phyloP scores from a whole-genome alignment of 2,797 vertebrate species.

The Muscicapa comitata region DNA sequence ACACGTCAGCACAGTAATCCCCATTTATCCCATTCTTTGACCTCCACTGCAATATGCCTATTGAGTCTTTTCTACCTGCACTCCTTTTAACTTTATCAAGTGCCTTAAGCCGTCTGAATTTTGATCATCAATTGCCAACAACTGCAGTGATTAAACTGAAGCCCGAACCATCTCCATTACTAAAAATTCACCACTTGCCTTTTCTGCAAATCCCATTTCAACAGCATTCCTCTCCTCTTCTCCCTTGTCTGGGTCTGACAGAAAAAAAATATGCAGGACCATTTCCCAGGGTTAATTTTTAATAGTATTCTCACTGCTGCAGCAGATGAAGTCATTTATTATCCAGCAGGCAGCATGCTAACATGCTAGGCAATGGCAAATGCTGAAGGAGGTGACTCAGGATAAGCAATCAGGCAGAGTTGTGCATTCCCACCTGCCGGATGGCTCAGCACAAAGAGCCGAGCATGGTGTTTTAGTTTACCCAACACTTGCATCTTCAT shows the following conservation, averaged over 20 bases:
- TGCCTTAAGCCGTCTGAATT: not conserved
- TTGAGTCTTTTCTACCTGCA: not conserved
- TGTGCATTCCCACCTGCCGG: not conserved
- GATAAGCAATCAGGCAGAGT: not conserved
- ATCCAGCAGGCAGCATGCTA: conserved; percentile 35
- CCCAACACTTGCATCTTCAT: not conserved
- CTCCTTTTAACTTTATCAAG: not conserved
- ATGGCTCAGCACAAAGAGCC: not conserved
- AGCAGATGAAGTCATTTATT: conserved; percentile 37
- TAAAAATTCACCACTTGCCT: not conserved
- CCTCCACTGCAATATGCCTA: not conserved
- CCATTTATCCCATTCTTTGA: not conserved
- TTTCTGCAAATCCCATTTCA: conserved; percentile 10
- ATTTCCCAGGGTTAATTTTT: conserved; percentile 56
- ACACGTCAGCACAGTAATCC: not conserved
- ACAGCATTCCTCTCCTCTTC: not conserved
- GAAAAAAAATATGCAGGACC: not conserved
- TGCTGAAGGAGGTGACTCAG: conserved; percentile 36
- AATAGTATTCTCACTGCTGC: not conserved
- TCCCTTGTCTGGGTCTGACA: not conserved
- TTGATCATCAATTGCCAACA: not conserved
- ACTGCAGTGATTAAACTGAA: not conserved
- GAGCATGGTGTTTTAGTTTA: fast-evolving
- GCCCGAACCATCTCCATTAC: not conserved
- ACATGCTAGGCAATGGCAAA: not conserved